phyloP scores from a whole-genome alignment of 2,888 invertebrate species.

The Drosophila nr. fundita region DNA sequence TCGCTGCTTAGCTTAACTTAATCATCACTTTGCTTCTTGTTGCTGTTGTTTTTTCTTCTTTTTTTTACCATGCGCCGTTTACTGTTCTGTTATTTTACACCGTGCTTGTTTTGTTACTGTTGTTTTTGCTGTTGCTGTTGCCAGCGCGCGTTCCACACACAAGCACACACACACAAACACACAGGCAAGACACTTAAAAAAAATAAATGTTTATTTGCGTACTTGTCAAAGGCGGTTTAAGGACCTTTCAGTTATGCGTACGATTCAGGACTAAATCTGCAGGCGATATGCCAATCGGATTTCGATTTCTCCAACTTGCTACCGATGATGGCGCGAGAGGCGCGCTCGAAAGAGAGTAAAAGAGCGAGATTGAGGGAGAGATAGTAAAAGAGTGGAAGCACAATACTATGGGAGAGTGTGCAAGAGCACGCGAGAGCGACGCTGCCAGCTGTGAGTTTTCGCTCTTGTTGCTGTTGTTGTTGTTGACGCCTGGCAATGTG shows the following conservation, averaged over 20 bases:
- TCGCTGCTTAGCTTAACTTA: slow-evolving; percentile 27
- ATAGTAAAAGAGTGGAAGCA: not conserved
- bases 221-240: slow-evolving; percentile 44
- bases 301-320: slow-evolving; percentile 32
- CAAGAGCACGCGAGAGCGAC: not conserved
- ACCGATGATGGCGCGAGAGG: slow-evolving; percentile 14
- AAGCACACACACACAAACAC: slow-evolving; percentile 25
- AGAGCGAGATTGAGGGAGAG: slow-evolving; percentile 1
- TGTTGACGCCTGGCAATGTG: slow-evolving; percentile 14
- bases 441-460: slow-evolving; percentile 38
- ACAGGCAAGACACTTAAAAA: slow-evolving; percentile 49
- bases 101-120: slow-evolving; percentile 37
- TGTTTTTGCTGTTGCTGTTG: slow-evolving; percentile 45
- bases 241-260: slow-evolving; percentile 74
- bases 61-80: slow-evolving; percentile 19
- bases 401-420: not conserved
- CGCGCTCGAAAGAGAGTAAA: slow-evolving; percentile 2
- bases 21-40: slow-evolving; percentile 34
- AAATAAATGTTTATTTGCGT: slow-evolving; percentile 44
- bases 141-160: slow-evolving; percentile 42
- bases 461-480: slow-evolving; percentile 6
- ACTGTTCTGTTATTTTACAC: slow-evolving; percentile 41
- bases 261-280: slow-evolving; percentile 71
- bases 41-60: slow-evolving; percentile 17
- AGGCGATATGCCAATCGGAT: slow-evolving; percentile 45